Base-by-base conservation (phyloP, 2,113 vertebrate species). In the Eretmodus cyanostictus region DNA sequence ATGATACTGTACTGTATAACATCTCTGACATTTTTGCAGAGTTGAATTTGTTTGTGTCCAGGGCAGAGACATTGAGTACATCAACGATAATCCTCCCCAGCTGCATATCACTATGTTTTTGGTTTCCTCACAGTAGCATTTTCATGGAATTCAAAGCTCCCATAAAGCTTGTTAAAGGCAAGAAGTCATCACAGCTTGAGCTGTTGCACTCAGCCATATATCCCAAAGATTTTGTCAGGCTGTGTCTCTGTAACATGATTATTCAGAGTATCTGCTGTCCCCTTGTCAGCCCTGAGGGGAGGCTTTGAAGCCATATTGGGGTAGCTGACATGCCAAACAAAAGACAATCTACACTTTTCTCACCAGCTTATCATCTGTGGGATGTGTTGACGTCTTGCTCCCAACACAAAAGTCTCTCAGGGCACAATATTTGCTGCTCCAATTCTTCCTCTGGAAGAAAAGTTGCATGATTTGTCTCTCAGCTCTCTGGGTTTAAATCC, bases 201-300 rank as follows among this genome's bases (percentile, higher is more conserved):
- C 73, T 49, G n/a, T 63, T 38, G 11, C 3, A 31, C 71, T 29
- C 63, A 19, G 54, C 80, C 80, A 59, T 47, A 87, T 83, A 92
- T 88, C 61, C 81, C 80, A 80, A 82, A 79, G 80, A 68, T 90
- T 80, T 63, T 81, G 83, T 89, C 86, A 80, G 81, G 68, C 68
- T 53, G 54, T 54, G 29, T 89, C 76, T 81, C 83, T 53, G 49
- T 86, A 93, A 93, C 78, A 9, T 87, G 89, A 93, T 93, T 89
- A 89, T 92, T 88, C 36, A 86, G 51, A 91, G 87, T 85, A 83
- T 91, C 87, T 83, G 83, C 89, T 66, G 78, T 78, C 71, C 84
- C 59, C 89, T 91, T 91, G 82, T 90, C 80, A 87, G 87, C 82
- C 83, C 53, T n/a, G 42, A 63, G 83, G 27, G 27, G 57, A 59